Percentiles rank a stretch among this genome's conserved stretches.
Conservation (phyloP, 2,888 invertebrate genomes). For the Danaus chrysippus region DNA sequence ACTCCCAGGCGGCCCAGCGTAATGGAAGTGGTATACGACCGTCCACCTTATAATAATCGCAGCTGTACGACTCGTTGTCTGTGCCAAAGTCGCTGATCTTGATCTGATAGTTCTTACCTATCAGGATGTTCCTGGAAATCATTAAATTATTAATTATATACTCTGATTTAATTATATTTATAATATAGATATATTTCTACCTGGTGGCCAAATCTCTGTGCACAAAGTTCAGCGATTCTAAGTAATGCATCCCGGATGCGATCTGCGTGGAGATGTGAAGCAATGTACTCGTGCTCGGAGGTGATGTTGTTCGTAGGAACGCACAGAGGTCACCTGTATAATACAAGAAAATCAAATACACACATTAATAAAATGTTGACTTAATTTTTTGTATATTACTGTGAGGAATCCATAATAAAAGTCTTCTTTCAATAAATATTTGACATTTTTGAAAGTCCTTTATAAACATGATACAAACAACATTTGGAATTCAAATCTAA, state of each 20-base stretch:
- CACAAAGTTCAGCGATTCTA: constrained; percentile 93
- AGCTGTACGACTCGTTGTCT: constrained; percentile 87
- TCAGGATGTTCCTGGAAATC: constrained; percentile 86
- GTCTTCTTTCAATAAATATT: too few relatives aligned
- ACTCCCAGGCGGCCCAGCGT: constrained; percentile 95
- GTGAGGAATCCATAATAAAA: too few relatives aligned
- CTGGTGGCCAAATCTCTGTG: constrained; percentile 93
- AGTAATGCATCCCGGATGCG: constrained; percentile 93
- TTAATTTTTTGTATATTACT: too few relatives aligned
- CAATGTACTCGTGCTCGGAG: constrained; percentile 82
- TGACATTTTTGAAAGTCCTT: too few relatives aligned
- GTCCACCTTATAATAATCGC: constrained; percentile 90
- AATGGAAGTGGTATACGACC: constrained; percentile 89
- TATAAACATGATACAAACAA: too few relatives aligned
- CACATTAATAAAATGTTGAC: neutral
- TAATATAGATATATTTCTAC: constrained; percentile 43
- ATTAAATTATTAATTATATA: neutral
- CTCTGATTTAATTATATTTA: neutral
- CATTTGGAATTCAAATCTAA: too few relatives aligned
- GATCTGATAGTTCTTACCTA: constrained; percentile 89
- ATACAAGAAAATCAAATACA: neutral
- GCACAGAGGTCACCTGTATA: constrained; percentile 83
- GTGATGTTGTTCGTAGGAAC: constrained; percentile 85
- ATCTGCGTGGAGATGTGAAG: constrained; percentile 91
- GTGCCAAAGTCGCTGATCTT: constrained; percentile 93